Evolutionary conservation across 2,888 invertebrate species (phyloP).

Genomic region (Eristalis pertinax): DNA sequence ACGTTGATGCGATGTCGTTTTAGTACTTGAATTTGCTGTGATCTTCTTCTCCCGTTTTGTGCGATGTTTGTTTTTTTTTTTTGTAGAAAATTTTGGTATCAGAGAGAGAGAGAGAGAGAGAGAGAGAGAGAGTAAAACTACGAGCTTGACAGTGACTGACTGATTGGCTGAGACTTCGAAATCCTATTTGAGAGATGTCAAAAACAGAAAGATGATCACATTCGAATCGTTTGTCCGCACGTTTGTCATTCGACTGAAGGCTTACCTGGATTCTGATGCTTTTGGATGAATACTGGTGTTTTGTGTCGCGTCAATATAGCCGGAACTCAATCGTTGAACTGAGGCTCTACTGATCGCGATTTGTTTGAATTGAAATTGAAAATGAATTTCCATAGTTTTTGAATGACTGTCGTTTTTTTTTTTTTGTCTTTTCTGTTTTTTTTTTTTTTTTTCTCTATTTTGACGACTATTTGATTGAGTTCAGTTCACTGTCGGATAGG

Average conservation of each 20-base stretch:
- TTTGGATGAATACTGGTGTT: neutral
- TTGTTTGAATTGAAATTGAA: slow-evolving; percentile 28
- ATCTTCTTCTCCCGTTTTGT: neutral
- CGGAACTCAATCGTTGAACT: slow-evolving; percentile 50
- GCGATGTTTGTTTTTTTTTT: neutral
- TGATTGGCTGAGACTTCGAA: slow-evolving; percentile 38
- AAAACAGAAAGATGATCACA: neutral
- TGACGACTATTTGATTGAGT: neutral
- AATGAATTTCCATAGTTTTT: slow-evolving; percentile 57
- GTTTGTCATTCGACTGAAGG: too few species aligned
- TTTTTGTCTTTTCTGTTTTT: too few species aligned
- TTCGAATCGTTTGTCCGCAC: neutral
- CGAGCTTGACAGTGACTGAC: slow-evolving; percentile 10
- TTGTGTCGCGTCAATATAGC: slow-evolving; percentile 29
- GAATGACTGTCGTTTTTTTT: neutral
- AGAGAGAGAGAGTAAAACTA: slow-evolving; percentile 11
- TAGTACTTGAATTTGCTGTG: neutral
- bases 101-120: neutral
- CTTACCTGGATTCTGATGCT: slow-evolving; percentile 41
- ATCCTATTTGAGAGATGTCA: slow-evolving; percentile 31
- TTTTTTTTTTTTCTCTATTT: too few species aligned
- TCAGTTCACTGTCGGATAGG: slow-evolving; percentile 5
- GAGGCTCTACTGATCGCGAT: slow-evolving; percentile 33
- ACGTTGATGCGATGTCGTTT: neutral
- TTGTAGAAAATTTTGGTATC: slow-evolving; percentile 1